These are phyloP conservation scores for Amblyteles armatorius DNA, from an alignment of 2,888 invertebrate species.

Conservation along the genomic window DNA sequence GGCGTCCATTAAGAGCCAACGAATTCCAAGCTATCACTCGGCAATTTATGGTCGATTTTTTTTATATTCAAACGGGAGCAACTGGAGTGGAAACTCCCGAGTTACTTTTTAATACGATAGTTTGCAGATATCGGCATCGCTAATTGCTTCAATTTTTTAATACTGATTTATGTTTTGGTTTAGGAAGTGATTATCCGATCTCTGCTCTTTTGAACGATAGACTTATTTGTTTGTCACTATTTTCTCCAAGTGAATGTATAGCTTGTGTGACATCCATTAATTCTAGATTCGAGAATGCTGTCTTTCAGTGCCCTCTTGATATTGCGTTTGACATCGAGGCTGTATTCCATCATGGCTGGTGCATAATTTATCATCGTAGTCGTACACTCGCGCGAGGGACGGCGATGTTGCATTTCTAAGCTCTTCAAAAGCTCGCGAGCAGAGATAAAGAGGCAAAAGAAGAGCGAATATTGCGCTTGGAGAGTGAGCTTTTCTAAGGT, in stretches of 20 bases:
- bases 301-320: neutral
- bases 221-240: too few species aligned
- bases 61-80: neutral
- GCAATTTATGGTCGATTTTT: neutral
- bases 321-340: neutral
- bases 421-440: conserved; percentile 29
- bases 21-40: conserved; percentile 8
- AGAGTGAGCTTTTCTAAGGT: conserved; percentile 50
- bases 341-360: neutral
- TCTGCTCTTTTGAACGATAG: too few species aligned
- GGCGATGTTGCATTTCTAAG: conserved; percentile 19
- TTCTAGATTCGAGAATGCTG: neutral
- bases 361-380: conserved; percentile 39
- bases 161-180: neutral
- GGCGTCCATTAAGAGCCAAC: neutral
- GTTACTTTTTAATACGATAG: neutral
- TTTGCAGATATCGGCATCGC: neutral
- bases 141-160: neutral
- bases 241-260: neutral
- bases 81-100: neutral
- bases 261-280: neutral
- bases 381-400: neutral
- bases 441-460: conserved; percentile 35
- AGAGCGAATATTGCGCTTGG: conserved; percentile 6
- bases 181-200: too few species aligned